phyloP scores from a whole-genome alignment of 2,797 vertebrate species.

The Pantherophis alleghaniensis region DNA sequence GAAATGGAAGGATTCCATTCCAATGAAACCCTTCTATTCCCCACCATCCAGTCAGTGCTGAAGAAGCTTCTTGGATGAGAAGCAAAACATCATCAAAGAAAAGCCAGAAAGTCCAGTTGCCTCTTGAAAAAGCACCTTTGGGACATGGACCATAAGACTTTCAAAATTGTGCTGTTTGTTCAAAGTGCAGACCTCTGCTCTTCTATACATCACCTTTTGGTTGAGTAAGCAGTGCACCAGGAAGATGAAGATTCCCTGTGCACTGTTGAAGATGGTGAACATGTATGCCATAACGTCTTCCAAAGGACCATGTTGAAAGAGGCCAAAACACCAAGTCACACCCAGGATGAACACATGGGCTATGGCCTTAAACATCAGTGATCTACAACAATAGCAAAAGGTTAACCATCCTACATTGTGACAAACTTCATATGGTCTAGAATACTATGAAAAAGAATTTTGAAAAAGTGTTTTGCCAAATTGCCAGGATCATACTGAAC shows the following conservation, averaged over 20 bases:
- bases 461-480: not conserved
- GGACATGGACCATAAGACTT: not conserved
- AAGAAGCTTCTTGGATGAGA: too few species aligned
- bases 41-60: too few species aligned
- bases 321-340: constrained; percentile 66
- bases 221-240: constrained; percentile 68
- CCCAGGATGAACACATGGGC: constrained; percentile 66
- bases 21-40: too few species aligned
- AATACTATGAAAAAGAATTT: not conserved
- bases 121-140: not conserved
- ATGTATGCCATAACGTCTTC: constrained; percentile 56
- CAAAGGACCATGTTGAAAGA: constrained; percentile 59
- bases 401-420: not conserved
- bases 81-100: too few species aligned
- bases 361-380: constrained; percentile 65
- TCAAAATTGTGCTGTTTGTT: not conserved
- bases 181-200: not conserved
- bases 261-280: constrained; percentile 67
- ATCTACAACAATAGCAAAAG: constrained; percentile 33
- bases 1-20: too few species aligned
- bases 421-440: not conserved
- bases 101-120: too few species aligned
- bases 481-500: not conserved
- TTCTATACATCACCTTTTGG: constrained; percentile 52
- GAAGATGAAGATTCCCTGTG: constrained; percentile 68